Evolutionary conservation across 2,797 vertebrate species (phyloP).

Genomic region (Coranthus polyacanthus): DNA sequence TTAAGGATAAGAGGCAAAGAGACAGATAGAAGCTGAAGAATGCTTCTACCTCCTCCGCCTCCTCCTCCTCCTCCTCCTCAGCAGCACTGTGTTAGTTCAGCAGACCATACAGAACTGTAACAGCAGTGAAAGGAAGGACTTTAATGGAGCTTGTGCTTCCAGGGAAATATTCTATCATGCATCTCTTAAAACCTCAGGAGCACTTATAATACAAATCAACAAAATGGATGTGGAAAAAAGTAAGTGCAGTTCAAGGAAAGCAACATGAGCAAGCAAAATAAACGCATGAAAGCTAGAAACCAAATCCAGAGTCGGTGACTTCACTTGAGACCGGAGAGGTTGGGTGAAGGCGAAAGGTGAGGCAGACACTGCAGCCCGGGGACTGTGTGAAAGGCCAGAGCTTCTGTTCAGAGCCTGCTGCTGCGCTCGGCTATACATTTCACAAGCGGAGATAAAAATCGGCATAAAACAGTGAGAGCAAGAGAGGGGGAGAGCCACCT

Average conservation of each 20-base stretch:
- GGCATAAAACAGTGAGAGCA: conserved; percentile 61
- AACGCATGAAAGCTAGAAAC: conserved; percentile 66
- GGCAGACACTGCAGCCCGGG: conserved; percentile 50
- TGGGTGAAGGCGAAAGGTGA: conserved; percentile 62
- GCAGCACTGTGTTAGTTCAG: conserved; percentile 67
- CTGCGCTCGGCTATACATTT: conserved; percentile 77
- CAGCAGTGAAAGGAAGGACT: conserved; percentile 33
- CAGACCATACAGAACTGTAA: conserved; percentile 58
- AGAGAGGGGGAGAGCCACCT: conserved; percentile 34
- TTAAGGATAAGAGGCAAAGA: conserved; percentile 57
- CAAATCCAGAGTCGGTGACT: conserved; percentile 53
- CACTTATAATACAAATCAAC: conserved; percentile 25
- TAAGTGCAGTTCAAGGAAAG: conserved; percentile 31
- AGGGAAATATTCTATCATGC: conserved; percentile 60
- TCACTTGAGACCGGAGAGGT: conserved; percentile 50
- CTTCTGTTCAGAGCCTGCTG: conserved; percentile 67
- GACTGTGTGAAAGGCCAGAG: conserved; percentile 79
- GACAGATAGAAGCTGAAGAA: conserved; percentile 56
- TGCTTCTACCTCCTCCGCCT: conserved; percentile 57
- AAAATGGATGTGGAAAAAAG: conserved; percentile 17
- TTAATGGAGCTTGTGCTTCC: conserved; percentile 62
- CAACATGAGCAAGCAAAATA: conserved; percentile 13
- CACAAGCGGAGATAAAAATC: conserved; percentile 84
- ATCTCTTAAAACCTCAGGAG: conserved; percentile 53
- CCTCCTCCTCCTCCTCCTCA: conserved; percentile 60